Base-by-base conservation (phyloP, 1,140 invertebrate genomes). In the Atta cephalotes region DNA sequence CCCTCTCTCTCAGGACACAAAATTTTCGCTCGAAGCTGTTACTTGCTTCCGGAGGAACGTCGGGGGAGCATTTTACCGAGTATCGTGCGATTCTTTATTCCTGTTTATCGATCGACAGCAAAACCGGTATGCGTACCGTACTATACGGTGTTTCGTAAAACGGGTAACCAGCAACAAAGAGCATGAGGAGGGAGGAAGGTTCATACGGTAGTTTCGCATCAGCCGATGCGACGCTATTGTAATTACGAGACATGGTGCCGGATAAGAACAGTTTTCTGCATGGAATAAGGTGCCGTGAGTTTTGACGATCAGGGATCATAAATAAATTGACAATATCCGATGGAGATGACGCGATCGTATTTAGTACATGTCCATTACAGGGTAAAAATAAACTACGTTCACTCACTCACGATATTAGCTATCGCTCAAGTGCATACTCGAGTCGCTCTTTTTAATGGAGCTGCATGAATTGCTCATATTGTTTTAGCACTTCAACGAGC, bases 81-180 rank as follows among this genome's bases (percentile, higher is more conserved):
- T 70, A 85, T 35, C 45, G 65, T 71, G 56, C 60, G 60, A 81
- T 66, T 89, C 82, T 89, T 56, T 68, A 79, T 86, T 80, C 45
- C 88, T 85, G 56, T 86, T 86, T 90, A 89, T 89, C 85, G 89
- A 89, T 89, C 88, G 74, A 21, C 63, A 6, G 31, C 58, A 79
- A 65, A 90, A 89, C 88, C 88, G 88, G 88, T 89, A 89, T 10
- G 74, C 60, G 58, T 77, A 71, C 39, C 51, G 51, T 76, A 66
- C 21, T 35, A 74, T 62, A 12, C 70, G 39, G 68, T 28, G 63
- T 81, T 89, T 81, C 82, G 68, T 53, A 77, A 87, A 89, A 89
- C 68, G 58, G 45, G 28, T 53, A 77, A 28, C 39, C 51, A 16
- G 16, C 63, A 9, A 85, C 79, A 56, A 88, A 68, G 82, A 71